Evolutionary conservation across 2,113 vertebrate species (phyloP), one percentile per base, ranked within the genome.

Genomic region (Dolichallabes microphthalmus): DNA sequence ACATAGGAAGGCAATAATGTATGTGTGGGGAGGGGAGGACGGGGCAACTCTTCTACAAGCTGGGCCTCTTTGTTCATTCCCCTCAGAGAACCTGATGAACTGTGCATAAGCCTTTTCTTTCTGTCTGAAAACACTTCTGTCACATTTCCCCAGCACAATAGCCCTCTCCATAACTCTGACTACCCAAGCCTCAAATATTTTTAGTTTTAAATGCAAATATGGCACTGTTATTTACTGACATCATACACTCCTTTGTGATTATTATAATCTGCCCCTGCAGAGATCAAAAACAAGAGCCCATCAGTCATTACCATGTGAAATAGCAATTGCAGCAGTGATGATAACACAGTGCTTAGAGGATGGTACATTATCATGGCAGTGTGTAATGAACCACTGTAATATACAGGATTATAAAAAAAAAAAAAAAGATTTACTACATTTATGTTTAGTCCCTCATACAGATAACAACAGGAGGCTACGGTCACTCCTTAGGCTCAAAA

Each of bases 1-100:
- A 88, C 58, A 66, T 76, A 58, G 50, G 81, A 80, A 57, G 53
- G 19, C 20, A 73, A 87, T 80, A 64, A 66, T 83, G 52, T 85
- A 27, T 82, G 69, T 87, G 32, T 84, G 75, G 20, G 81, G 22
- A 25, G 39, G 53, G 22, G 61, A 13, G 50, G 22, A 45, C 45
- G 7, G 60, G 32, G 66, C 45, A 60, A 77, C 39, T 64, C 22
- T 81, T 52, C 58, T 83, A 53, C 66, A 60, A 52, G 17, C 61
- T 25, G 75, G 78, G 76, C 81, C n/a, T 35, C 61, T 75, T 27
- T 81, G 57, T 20, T 45, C 39, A 80, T 68, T 32, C 77, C n/a
- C 27, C 61, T 73, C 15, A 58, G 27, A 53, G 82, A 30, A 80
- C 77, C 27, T 82, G 69, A 71, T 86, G 77, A 84, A 88, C 78